A percentile compares a stretch with the other conserved stretches of the same genome.
phyloP scores from a whole-genome alignment of 2,113 vertebrate genomes.

The Malurus melanocephalus region DNA sequence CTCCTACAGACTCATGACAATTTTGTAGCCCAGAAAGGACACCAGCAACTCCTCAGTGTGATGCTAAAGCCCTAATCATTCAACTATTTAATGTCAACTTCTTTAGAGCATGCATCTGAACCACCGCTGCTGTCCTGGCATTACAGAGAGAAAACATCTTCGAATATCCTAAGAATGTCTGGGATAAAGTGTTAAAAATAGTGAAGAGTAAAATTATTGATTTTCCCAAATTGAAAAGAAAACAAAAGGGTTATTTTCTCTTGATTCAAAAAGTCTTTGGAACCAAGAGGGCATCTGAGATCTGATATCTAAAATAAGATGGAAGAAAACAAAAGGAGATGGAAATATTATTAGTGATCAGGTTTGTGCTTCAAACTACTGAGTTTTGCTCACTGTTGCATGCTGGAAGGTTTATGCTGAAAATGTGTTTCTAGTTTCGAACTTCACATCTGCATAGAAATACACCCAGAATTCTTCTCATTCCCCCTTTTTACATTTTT shows the following conservation, averaged over 20 bases:
- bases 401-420: background rate
- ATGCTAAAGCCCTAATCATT: background rate
- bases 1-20: background rate
- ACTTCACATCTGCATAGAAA: background rate
- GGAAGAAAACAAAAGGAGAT: background rate
- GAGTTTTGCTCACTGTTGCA: background rate
- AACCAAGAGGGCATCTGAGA: background rate
- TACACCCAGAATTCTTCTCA: background rate
- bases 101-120: background rate
- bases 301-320: background rate
- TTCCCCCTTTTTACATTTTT: accelerated
- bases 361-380: background rate
- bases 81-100: background rate
- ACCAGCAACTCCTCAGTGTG: background rate
- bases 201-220: background rate
- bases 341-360: background rate
- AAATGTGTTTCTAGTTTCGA: background rate
- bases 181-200: background rate
- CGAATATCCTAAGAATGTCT: background rate
- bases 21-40: background rate
- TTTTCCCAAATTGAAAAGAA: background rate
- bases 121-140: background rate
- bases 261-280: background rate
- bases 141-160: background rate
- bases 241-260: background rate